Conservation (phyloP, 2,888 invertebrate genomes). For the Sphaerophoria rueppellii region DNA sequence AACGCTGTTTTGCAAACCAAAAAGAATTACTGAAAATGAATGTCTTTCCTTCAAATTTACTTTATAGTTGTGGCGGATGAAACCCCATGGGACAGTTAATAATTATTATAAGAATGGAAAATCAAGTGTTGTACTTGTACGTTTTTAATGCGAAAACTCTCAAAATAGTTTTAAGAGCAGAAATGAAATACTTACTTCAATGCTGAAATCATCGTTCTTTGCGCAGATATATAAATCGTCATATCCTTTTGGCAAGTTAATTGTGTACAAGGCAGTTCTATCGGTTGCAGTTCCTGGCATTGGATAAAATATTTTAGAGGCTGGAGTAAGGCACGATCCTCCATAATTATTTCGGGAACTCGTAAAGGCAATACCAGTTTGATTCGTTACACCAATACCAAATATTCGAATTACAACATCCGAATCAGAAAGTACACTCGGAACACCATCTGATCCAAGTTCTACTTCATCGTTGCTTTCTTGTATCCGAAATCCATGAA, state of each 20-base stretch:
- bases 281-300: slow-evolving; percentile 81
- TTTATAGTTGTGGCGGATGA: too few species aligned
- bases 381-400: slow-evolving; percentile 86
- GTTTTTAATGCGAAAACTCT: too few species aligned
- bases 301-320: slow-evolving; percentile 82
- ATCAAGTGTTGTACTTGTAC: too few species aligned
- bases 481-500: slow-evolving; percentile 78
- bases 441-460: slow-evolving; percentile 83
- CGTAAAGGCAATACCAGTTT: slow-evolving; percentile 89
- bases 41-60: too few species aligned
- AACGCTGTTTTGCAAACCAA: too few species aligned
- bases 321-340: slow-evolving; percentile 83
- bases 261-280: slow-evolving; percentile 84
- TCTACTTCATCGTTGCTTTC: slow-evolving; percentile 75
- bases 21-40: too few species aligned
- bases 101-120: too few species aligned
- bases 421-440: slow-evolving; percentile 86
- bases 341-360: slow-evolving; percentile 83
- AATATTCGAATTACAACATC: slow-evolving; percentile 87
- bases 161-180: too few species aligned
- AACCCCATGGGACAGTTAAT: neutral
- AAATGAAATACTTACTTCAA: slow-evolving; percentile 68
- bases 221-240: slow-evolving; percentile 84
- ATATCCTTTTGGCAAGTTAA: slow-evolving; percentile 83
- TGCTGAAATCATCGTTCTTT: slow-evolving; percentile 80